Conservation (phyloP, 2,113 vertebrate species). For the Percina caprodes region DNA sequence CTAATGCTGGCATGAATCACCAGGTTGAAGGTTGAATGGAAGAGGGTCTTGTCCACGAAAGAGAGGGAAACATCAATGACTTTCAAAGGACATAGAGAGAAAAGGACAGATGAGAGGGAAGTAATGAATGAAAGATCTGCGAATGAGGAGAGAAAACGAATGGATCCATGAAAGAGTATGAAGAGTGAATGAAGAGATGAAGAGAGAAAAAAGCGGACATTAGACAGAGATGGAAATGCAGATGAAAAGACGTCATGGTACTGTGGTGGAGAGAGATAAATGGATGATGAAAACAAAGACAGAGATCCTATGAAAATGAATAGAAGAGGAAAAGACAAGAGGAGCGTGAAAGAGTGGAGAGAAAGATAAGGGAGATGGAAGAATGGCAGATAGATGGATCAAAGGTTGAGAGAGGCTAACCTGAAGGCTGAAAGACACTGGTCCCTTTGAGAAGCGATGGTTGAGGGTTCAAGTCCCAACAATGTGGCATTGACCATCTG, state of each 20-base stretch:
- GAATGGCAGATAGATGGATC: conserved; percentile 57
- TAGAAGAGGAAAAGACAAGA: conserved; percentile 35
- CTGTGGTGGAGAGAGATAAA: conserved; percentile 42
- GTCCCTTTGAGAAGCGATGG: conserved; percentile 65
- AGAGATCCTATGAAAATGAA: conserved; percentile 14
- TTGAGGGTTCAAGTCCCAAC: conserved; percentile 70
- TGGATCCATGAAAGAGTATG: conserved; percentile 24
- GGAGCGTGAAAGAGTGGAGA: conserved; percentile 35
- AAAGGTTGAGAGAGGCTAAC: conserved; percentile 48
- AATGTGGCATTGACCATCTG: conserved; percentile 73
- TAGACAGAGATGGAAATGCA: conserved; percentile 46
- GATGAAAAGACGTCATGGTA: conserved; percentile 56
- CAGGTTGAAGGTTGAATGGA: conserved; percentile 31
- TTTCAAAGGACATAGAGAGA: conserved; percentile 24
- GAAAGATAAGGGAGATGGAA: conserved; percentile 36
- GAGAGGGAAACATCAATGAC: conserved; percentile 42
- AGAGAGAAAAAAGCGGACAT: conserved; percentile 5
- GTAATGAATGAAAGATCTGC: conserved; percentile 48
- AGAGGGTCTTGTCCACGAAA: conserved; percentile 28
- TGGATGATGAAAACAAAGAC: conserved; percentile 29
- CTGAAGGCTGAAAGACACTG: conserved; percentile 64
- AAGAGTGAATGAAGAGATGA: conserved; percentile 1
- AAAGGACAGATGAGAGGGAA: conserved; percentile 20
- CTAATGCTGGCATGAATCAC: conserved; percentile 34
- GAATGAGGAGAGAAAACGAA: conserved; percentile 42